A percentile compares a stretch with the other conserved stretches of the same genome.
phyloP scores from a whole-genome alignment of 2,888 invertebrate species.

The Drosophila siamana region DNA sequence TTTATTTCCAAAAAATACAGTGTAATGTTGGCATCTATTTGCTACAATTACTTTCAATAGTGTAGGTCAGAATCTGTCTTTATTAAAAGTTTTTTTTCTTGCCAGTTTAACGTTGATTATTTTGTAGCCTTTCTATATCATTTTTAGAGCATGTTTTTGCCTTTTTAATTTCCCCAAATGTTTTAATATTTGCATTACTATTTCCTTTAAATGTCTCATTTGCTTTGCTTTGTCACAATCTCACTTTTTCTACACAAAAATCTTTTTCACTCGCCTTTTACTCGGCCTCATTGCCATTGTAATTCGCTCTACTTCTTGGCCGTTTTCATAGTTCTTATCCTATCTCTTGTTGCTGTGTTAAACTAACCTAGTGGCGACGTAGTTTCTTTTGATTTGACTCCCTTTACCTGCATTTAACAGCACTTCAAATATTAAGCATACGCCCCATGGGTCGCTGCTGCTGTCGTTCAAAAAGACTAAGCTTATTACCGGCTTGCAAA shows the following conservation, averaged over 20 bases:
- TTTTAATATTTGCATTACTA: not conserved
- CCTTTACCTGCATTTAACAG: slow-evolving; percentile 12
- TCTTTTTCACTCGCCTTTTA: not conserved
- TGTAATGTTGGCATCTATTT: not conserved
- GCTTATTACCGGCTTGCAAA: slow-evolving; percentile 64
- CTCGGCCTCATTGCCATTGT: not conserved
- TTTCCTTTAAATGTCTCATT: not conserved
- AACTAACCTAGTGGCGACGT: not conserved
- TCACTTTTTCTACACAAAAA: not conserved
- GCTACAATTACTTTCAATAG: not conserved
- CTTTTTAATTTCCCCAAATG: not conserved
- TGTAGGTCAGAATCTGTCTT: too few relatives aligned
- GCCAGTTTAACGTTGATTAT: too few relatives aligned
- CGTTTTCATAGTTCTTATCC: not conserved
- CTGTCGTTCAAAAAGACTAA: slow-evolving; percentile 54
- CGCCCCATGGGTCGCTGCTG: slow-evolving; percentile 31
- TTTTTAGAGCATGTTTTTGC: too few relatives aligned
- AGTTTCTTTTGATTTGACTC: slow-evolving; percentile 10
- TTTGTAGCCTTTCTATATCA: too few relatives aligned
- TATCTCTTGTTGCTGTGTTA: not conserved
- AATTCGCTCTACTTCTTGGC: not conserved
- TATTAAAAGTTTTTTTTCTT: too few relatives aligned
- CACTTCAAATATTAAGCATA: slow-evolving; percentile 48
- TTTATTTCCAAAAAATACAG: not conserved
- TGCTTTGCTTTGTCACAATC: not conserved